Percentiles rank a stretch among this genome's conserved stretches.
These are phyloP conservation scores for Theretra japonica DNA, from an alignment of 2,888 invertebrate genomes.

Conservation along the genomic window DNA sequence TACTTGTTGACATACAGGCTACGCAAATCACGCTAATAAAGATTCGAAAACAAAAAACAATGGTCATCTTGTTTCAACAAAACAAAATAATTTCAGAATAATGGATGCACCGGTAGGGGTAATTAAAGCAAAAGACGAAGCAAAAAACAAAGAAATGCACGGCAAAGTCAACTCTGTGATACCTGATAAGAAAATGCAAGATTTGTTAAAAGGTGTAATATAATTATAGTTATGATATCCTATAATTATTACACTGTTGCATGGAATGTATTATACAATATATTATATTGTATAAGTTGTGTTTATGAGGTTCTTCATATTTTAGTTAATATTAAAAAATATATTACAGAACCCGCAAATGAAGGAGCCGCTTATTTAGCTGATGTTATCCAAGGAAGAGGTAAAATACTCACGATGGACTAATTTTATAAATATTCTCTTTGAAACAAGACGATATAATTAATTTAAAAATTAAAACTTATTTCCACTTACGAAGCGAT, in stretches of 20 bases:
- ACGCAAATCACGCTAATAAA: too few relatives aligned
- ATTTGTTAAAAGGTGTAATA: slow-evolving; percentile 56
- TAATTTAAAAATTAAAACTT: too few relatives aligned
- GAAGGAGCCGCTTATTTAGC: slow-evolving; percentile 64
- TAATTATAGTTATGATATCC: not conserved
- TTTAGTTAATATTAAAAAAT: not conserved
- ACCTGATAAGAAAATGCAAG: slow-evolving; percentile 59
- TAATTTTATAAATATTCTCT: too few relatives aligned
- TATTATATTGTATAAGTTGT: too few relatives aligned
- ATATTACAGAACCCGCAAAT: slow-evolving; percentile 51
- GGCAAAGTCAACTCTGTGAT: slow-evolving; percentile 53
- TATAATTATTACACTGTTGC: too few relatives aligned
- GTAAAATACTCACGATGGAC: slow-evolving; percentile 37
- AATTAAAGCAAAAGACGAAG: slow-evolving; percentile 46
- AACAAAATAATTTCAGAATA: slow-evolving; percentile 48
- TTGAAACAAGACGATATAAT: too few relatives aligned
- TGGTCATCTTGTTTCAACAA: too few relatives aligned
- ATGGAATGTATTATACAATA: too few relatives aligned
- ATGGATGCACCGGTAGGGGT: slow-evolving; percentile 57
- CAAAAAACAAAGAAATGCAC: slow-evolving; percentile 47
- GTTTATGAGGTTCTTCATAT: too few relatives aligned
- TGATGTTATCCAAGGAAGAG: slow-evolving; percentile 61
- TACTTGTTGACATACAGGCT: too few relatives aligned
- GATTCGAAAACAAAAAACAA: too few relatives aligned
- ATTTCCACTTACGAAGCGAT: too few relatives aligned